Base-by-base conservation (phyloP, 2,888 invertebrate species). In the Eupithecia pulchellata region DNA sequence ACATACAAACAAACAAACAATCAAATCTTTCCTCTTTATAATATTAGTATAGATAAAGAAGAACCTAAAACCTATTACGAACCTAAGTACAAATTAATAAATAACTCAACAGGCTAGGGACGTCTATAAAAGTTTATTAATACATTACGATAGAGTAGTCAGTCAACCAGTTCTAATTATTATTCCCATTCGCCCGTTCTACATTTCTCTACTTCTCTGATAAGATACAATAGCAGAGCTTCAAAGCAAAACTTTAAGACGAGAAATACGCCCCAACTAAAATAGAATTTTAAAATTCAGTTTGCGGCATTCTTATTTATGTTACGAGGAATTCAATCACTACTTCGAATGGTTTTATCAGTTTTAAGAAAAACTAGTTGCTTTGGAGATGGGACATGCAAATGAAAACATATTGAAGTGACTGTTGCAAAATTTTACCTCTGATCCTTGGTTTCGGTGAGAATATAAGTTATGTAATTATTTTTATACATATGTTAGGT, bases 241-340 rank as follows among this genome's bases (percentile, higher is more conserved):
- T 71, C 58, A 25, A 73, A 69, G 71, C 72, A 62, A 74, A 76
- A 75, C 74, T 76, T 69, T 57, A 42, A 67, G 47, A 60, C 42
- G 61, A 52, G 68, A 76, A 76, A 77, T 75, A 74, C 76, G 71
- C 71, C 70, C 42, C 65, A 67, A 74, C 68, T 68, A 69, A 71
- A 79, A 79, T 75, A 71, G 71, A 77, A 76, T 77, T 78, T 78
- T 71, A 64, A 74, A 78, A 74, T 75, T 74, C 63, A 42, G 60
- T 66, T 65, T 72, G 73, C 11, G 62, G 69, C 58, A 66, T 61
- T 17, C 71, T 74, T 75, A 73, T 75, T 71, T 78, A 75, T 67
- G 74, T 75, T 73, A 34, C 64, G 62, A 34, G 63, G 71, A 77
- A 69, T 77, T 77, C 75, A 71, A 76, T 76, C 73, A 69, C 63